Evolutionary conservation across 2,888 invertebrate genomes (phyloP).

Genomic region (Neoascia interrupta): DNA sequence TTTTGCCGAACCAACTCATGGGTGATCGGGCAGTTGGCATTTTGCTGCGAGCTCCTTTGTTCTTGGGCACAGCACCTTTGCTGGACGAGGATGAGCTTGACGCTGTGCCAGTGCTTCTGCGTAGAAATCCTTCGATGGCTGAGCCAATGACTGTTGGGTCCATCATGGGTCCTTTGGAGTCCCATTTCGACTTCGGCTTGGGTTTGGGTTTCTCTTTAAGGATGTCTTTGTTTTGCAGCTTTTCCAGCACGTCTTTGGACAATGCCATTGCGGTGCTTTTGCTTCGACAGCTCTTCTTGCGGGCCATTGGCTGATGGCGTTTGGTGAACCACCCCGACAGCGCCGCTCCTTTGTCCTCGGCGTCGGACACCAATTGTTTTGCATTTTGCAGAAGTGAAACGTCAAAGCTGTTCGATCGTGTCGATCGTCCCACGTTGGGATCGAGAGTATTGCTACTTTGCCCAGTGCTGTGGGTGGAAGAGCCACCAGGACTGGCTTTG

Average conservation of each 20-base stretch:
- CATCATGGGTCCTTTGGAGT: constrained; percentile 82
- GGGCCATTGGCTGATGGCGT: constrained; percentile 88
- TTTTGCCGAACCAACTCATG: constrained; percentile 83
- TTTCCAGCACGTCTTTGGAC: constrained; percentile 83
- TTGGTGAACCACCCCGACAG: constrained; percentile 89
- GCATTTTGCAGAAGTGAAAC: constrained; percentile 85
- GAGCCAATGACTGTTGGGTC: constrained; percentile 90
- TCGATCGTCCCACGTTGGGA: constrained; percentile 81
- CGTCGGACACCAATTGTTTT: constrained; percentile 78
- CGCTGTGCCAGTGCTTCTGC: constrained; percentile 80
- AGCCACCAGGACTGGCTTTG: constrained; percentile 69
- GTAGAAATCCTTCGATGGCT: constrained; percentile 91
- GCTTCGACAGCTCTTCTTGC: constrained; percentile 82
- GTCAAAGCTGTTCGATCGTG: constrained; percentile 92
- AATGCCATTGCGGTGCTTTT: constrained; percentile 80
- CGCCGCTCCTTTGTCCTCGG: constrained; percentile 80
- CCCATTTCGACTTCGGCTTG: constrained; percentile 77
- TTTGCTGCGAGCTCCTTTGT: constrained; percentile 73
- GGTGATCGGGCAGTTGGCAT: constrained; percentile 76
- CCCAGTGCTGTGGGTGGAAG: constrained; percentile 17
- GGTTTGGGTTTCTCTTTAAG: constrained; percentile 79
- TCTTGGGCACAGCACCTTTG: constrained; percentile 80
- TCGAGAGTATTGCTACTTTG: constrained; percentile 74
- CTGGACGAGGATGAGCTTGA: constrained; percentile 76
- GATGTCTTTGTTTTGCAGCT: constrained; percentile 81